Evolutionary conservation across 2,888 invertebrate genomes (phyloP), one percentile per base, ranked within the genome.

Genomic region (Troides helena): DNA sequence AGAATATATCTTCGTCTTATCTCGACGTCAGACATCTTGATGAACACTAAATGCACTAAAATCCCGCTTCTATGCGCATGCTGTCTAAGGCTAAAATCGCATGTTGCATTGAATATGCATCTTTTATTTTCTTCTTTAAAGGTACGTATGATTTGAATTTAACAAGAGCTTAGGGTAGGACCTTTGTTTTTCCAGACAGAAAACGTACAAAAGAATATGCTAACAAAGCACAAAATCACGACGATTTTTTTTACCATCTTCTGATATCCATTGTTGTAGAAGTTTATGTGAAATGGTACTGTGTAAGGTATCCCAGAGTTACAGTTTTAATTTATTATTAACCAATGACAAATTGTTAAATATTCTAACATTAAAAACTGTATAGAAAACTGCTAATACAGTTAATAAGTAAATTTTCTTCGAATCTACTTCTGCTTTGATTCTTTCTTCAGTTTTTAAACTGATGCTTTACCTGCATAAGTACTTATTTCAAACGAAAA

Each of bases 181-280:
- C 60, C 56, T 65, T 69, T 65, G 69, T 65, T 69, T 65, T 56
- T 65, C 56, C 65, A 69, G 69, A 69, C 69, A 69, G 56, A 69
- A 69, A 69, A 69, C 61, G 69, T 65, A 69, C 69, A 69, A 69
- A 69, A 69, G 69, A 65, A 69, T 62, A 36, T 39, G 36, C 61
- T 65, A 36, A 65, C 69, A 61, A 39, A 39, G 65, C 65, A 61
- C 62, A 23, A 68, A 56, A 69, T 60, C 69, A 65, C 60, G 61
- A 60, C 30, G n/a, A 61, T 43, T 53, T 61, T 61, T 46, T 46
- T 65, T 39, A 10, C 39, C 60, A 61, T 58, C 64, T 23, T 60
- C 50, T 68, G 61, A 69, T 65, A 61, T 43, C 65, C 69, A 69
- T 69, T 65, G 65, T 69, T 65, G 43, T 61, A 61, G 23, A 39